phyloP scores from a whole-genome alignment of 2,113 vertebrate genomes.

The Lipophrys pholis region DNA sequence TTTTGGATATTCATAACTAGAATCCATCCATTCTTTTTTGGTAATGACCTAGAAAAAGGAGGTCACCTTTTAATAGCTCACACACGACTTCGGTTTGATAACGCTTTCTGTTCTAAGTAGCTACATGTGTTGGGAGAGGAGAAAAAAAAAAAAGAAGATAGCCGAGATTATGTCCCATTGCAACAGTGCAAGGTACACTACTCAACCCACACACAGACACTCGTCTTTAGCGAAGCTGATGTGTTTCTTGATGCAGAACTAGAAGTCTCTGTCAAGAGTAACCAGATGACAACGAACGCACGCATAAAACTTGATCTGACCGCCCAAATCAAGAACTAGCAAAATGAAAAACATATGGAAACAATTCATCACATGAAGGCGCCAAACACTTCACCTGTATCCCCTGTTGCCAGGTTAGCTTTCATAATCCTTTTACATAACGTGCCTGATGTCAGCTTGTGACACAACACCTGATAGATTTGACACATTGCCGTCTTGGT shows the following conservation, averaged over 20 bases:
- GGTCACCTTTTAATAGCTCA: conserved; percentile 81
- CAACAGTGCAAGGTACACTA: conserved; percentile 53
- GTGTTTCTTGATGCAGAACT: conserved; percentile 33
- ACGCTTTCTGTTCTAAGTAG: conserved; percentile 61
- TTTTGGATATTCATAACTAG: conserved; percentile 79
- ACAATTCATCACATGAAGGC: conserved; percentile 22
- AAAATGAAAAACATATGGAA: conserved; percentile 10
- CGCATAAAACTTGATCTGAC: conserved; percentile 13
- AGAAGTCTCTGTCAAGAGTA: conserved; percentile 10
- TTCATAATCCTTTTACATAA: conserved; percentile 66
- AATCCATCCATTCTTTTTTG: conserved; percentile 78
- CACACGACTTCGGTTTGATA: conserved; percentile 69
- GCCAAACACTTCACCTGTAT: conserved; percentile 39
- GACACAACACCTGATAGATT: conserved; percentile 45
- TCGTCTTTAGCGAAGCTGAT: conserved; percentile 16
- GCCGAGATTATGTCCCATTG: conserved; percentile 42
- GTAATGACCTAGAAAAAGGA: conserved; percentile 81
- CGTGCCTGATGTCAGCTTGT: conserved; percentile 39
- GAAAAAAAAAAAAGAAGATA: conserved; percentile 5
- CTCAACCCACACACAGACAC: conserved; percentile 57
- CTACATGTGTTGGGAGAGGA: conserved; percentile 18
- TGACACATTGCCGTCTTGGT: conserved; percentile 26
- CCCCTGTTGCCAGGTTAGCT: conserved; percentile 25
- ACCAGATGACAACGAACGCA: conserved; percentile 12
- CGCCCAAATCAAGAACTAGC: not conserved